Percentiles rank a stretch among this genome's conserved stretches.
Conservation (phyloP, 2,888 invertebrate species). For the Eucriotettix oculatus region DNA sequence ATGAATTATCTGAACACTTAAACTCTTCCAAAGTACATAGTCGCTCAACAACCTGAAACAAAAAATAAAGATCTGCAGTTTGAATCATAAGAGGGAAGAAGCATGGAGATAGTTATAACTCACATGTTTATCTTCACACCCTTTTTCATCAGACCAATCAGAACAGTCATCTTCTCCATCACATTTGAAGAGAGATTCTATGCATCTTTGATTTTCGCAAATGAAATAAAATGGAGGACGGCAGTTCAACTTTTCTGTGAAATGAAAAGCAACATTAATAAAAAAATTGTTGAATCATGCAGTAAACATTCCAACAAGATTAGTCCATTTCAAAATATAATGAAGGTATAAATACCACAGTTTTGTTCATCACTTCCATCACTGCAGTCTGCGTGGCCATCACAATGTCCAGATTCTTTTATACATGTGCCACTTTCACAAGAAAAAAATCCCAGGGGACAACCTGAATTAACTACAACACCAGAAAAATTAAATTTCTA, state of each 20-base stretch:
- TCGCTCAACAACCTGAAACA: neutral
- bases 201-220: slow-evolving; percentile 38
- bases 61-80: neutral
- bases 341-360: slow-evolving; percentile 18
- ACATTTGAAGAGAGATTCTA: slow-evolving; percentile 19
- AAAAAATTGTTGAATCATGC: neutral
- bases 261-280: neutral
- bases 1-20: slow-evolving; percentile 18
- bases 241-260: slow-evolving; percentile 12
- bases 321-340: too few relatives aligned
- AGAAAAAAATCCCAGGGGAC: slow-evolving; percentile 14
- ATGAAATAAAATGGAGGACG: slow-evolving; percentile 25
- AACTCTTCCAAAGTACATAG: slow-evolving; percentile 15
- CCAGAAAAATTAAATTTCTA: too few relatives aligned
- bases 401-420: slow-evolving; percentile 19
- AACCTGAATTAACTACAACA: slow-evolving; percentile 1
- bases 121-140: slow-evolving; percentile 35
- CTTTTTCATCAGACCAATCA: slow-evolving; percentile 20
- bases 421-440: slow-evolving; percentile 21
- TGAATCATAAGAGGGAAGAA: too few relatives aligned
- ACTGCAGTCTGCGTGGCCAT: slow-evolving; percentile 22
- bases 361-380: slow-evolving; percentile 25
- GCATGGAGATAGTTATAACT: neutral
- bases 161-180: slow-evolving; percentile 36
- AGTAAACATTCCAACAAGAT: too few relatives aligned